Evolutionary conservation across 37 sponge, comb jelly and placozoan genomes (phyloP), one percentile per base, ranked within the genome.

Genomic region (Hexactinellida sp.): DNA sequence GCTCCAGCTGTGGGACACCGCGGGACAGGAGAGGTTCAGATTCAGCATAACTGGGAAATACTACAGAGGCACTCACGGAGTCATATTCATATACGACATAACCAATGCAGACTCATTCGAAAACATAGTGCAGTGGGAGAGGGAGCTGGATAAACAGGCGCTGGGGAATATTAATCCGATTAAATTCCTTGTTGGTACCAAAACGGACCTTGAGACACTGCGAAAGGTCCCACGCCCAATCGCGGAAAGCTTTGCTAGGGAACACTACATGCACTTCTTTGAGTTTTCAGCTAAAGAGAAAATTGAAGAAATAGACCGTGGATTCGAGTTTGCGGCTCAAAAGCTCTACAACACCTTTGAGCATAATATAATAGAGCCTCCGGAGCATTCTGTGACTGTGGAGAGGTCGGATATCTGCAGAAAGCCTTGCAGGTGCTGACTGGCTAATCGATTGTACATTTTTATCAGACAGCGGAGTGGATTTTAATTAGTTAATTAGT

Each of bases 1-100:
- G 3, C 87, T 86, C 34, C 87, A 86, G 87, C 83, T 86, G 82
- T 86, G 87, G 87, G 87, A 86, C 87, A 86, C 87, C 19, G 87
- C 87, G 24, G 87, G 87, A 16, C 87, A 86, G 30, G 87, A 86
- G 35, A 82, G 87, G 24, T 86, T 86, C 54, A 38, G 87, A 16
- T 82, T 82, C 82, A 82, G 82, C 3, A 86, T 86, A 36, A 86
- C 87, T 1, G 37, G 82, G 23, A 82, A 82, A 36, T 86, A 86
- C 83, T 86, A 86, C 32, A 82, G 87, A 9, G 87, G 76, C 30
- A 82, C 54, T 19, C 87, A 86, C 83, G 87, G 82, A 36, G 39
- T 36, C 1, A 19, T 86, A 28, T 36, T 86, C 82, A 41, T 86
- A 10, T 86, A 86, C 84, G 87, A 86, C 82, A 83, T 86, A 9